Evolutionary conservation across 2,797 vertebrate genomes (phyloP), one percentile per base, ranked within the genome.

Genomic region (Urocyon cinereoargenteus): DNA sequence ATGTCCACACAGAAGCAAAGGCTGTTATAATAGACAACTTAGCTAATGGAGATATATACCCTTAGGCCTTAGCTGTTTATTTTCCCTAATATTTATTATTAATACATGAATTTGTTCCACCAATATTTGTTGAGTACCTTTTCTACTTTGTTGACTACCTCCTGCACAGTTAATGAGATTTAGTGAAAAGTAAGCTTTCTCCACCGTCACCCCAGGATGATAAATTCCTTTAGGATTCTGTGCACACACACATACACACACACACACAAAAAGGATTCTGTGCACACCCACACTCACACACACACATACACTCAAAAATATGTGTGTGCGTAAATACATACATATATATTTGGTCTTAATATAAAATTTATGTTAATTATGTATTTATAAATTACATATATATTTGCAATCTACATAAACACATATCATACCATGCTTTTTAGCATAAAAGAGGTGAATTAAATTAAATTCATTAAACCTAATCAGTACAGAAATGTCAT

Each of bases 381-480:
- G 22, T n/a, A 55, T 72, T 84, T 75, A 62, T 68, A 81, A 36
- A 53, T 70, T 82, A 26, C 3, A 49, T 57, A 78, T 62, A n/a
- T 53, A 62, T 79, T 90, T 94, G 8, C 1, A 62, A 70, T 49
- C 12, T 81, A 66, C 1, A 24, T 22, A 96, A 95, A 55, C 9
- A 66, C 4, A 45, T 51, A 85, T 62, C 13, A 85, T 86, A 79
- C 49, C 51, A 79, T 15, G 3, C 3, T 19, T 92, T 91, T 72
- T 70, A 12, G 0, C 7, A 14, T 78, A 96, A 34, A 51, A 22
- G 36, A 4, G 45, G 3, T 31, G 22, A 95, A 59, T 82, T 12
- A 95, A 94, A 93, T 82, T 91, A 92, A 96, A 90, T 92, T 84
- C 2, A 59, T 49, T 82, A 86, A 89, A 55, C 9, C 8, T 53